Evolutionary conservation across 2,797 vertebrate species (phyloP), one percentile per base, ranked within the genome.

Genomic region (Diglossa cyanea): DNA sequence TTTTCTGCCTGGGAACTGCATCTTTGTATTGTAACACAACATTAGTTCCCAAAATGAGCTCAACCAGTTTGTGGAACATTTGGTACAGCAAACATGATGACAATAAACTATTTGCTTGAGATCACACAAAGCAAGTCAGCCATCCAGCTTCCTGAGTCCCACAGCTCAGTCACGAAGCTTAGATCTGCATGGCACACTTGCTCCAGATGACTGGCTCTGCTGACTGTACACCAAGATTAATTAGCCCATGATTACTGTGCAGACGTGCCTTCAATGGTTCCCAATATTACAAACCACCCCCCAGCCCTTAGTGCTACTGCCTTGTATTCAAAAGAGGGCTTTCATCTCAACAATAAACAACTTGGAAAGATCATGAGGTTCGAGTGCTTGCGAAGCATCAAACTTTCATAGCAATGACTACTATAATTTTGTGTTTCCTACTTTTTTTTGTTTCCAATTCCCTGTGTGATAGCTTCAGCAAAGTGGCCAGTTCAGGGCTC

Each of bases 51-150:
- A 16, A 55, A 91, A 90, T 47, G 42, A 94, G 75, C 50, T 45
- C 33, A 86, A 74, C 42, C 50, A 90, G 57, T 57, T 7, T 78
- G 84, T 28, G 65, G 90, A 95, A 90, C 88, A 88, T 93, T 92
- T 90, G 94, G 79, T 86, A 83, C 79, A 83, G 76, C 88, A 94
- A 94, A 94, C 79, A 95, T 1, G 33, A 90, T 39, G 79, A 86
- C 65, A 86, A 93, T 39, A 95, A 96, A 93, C 90, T 95, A 91
- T 47, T 88, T 91, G 75, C 90, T 72, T 50, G 92, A 88, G 90
- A 72, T 92, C 57, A 80, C 72, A 88, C 68, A 63, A 71, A 88
- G 23, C 44, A 44, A 73, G 39, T 47, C 76, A 86, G 72, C 19
- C 62, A 88, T 80, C 31, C 81, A 77, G 55, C 75, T 92, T 91